A percentile compares a stretch with the other conserved stretches of the same genome.
Conservation (phyloP, 2,113 vertebrate genomes). For the Nothobranchius furzeri region DNA sequence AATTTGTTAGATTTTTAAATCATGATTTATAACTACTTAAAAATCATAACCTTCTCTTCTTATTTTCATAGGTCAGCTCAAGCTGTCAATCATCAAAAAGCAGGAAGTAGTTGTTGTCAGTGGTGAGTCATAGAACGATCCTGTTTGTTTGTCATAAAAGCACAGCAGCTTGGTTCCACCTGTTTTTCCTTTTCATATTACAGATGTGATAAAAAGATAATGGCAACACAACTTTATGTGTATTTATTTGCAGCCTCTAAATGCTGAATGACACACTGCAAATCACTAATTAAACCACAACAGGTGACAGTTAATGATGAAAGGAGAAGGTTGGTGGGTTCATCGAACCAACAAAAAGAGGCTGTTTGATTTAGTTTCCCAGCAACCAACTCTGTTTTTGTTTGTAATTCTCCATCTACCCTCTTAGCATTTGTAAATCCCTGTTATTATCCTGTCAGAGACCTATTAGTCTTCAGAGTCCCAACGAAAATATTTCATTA, state of each 20-base stretch:
- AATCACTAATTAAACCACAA: conserved; percentile 6
- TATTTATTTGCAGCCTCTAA: not conserved
- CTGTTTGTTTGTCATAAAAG: conserved; percentile 5
- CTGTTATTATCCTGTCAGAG: conserved; percentile 27
- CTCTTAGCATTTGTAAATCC: conserved; percentile 25
- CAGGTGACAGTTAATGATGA: not conserved
- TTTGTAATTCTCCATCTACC: conserved; percentile 18
- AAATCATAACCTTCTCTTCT: not conserved
- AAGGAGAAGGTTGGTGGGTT: conserved; percentile 2
- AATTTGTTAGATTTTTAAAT: too few relatives aligned
- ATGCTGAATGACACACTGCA: conserved; percentile 3
- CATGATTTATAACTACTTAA: too few relatives aligned
- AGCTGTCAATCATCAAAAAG: conserved; percentile 66
- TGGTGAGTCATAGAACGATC: conserved; percentile 58
- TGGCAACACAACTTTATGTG: not conserved
- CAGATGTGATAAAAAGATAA: not conserved
- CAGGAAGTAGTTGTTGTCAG: conserved; percentile 61
- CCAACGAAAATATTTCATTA: not conserved
- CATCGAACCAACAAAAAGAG: conserved; percentile 29
- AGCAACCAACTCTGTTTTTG: conserved; percentile 38
- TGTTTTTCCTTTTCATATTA: not conserved
- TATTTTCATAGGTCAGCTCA: conserved; percentile 68
- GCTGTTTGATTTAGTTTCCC: conserved; percentile 47
- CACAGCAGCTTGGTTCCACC: not conserved
- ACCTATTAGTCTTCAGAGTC: conserved; percentile 16